Base-by-base conservation (phyloP, 2,797 vertebrate genomes). In the Hoplostethus atlanticus region DNA sequence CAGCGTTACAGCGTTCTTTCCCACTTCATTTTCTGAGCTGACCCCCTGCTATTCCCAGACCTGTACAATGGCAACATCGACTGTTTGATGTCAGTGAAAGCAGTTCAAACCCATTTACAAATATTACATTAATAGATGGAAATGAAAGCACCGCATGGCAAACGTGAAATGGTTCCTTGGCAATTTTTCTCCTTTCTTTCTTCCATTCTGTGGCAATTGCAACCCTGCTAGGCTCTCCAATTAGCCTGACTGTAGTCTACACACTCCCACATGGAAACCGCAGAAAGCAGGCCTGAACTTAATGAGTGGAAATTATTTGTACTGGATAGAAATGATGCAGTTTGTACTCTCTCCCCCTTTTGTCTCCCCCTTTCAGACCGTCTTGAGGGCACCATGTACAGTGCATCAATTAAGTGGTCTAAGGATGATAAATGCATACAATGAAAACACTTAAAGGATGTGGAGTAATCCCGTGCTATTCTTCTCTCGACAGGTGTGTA, bases 401-500 rank as follows among this genome's bases (percentile, higher is more conserved):
- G 30, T 65, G 64, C 61, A 56, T 71, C 36, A 79, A 73, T 79
- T 70, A 51, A 67, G 40, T 59, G 36, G 58, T 77, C 60, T 38
- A 57, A 55, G 63, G 61, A 66, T 74, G 71, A 89, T 76, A 70
- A 85, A 77, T 3, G 71, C 60, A 44, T 53, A 64, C 55, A 83
- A 67, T 15, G 38, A 68, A 71, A 84, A 83, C 66, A 79, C 64
- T 70, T 71, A 17, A 54, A 77, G 66, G 72, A 82, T 58, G 59
- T 73, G 38, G 46, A 75, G 60, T 76, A 79, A 81, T 73, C 44
- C 53, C 48, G 54, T 44, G 58, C 42, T 72, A 28, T 71, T 71
- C 56, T 55, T 82, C 55, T 21, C 51, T 64, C 79, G 83, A 84
- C 84, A 83, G 51, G 73, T 88, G 89, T 91, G 69, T 79, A 82